phyloP scores from a whole-genome alignment of 2,888 invertebrate species.

The Mythimna albipuncta region DNA sequence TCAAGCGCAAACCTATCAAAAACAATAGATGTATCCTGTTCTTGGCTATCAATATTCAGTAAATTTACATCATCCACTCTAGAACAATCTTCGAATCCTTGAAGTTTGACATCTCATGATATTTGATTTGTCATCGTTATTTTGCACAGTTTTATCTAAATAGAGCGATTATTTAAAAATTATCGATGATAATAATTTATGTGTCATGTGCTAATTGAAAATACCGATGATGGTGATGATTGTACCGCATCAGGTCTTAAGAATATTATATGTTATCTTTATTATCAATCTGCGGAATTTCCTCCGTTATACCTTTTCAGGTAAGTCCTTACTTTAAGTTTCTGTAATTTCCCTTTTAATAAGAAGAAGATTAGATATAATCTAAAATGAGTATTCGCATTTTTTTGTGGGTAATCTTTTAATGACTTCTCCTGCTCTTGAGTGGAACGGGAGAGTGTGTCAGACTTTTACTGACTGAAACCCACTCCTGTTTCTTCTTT shows the following conservation, averaged over 20 bases:
- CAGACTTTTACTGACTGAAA: too few species aligned
- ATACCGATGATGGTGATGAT: conserved; percentile 9
- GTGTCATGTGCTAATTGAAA: conserved; percentile 18
- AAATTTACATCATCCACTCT: not conserved
- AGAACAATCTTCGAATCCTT: not conserved
- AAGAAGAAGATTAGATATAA: not conserved
- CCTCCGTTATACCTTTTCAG: not conserved
- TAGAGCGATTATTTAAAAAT: conserved; percentile 24
- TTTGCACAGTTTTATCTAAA: conserved; percentile 27
- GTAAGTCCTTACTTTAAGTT: not conserved
- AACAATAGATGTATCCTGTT: not conserved
- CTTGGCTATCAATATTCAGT: not conserved
- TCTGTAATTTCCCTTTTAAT: not conserved
- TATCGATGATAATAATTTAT: conserved; percentile 23
- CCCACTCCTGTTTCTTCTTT: too few species aligned
- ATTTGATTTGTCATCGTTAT: conserved; percentile 12
- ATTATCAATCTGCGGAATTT: conserved; percentile 8
- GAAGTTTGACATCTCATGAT: not conserved
- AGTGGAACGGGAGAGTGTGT: too few species aligned
- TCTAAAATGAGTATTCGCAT: too few species aligned
- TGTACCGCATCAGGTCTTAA: conserved; percentile 13
- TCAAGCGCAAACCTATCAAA: too few species aligned
- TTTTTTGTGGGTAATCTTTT: too few species aligned
- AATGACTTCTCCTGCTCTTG: too few species aligned
- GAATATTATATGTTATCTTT: conserved; percentile 22